These are phyloP conservation scores for Mohoua ochrocephala DNA, from an alignment of 2,113 vertebrate species.

Conservation along the genomic window DNA sequence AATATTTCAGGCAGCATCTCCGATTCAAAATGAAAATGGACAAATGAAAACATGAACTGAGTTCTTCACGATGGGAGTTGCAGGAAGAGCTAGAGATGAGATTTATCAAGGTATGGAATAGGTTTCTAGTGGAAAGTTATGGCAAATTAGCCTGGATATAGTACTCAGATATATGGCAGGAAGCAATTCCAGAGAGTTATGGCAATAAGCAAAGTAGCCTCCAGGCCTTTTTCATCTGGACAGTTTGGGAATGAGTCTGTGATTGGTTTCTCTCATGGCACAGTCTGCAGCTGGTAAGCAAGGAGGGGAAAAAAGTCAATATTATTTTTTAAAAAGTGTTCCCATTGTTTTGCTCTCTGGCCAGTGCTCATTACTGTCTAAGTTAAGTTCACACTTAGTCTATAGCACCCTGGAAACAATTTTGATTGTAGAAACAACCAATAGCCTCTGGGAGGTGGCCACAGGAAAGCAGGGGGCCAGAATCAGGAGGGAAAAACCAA, in stretches of 20 bases:
- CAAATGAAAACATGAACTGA: background rate
- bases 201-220: conserved; percentile 27
- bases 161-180: conserved; percentile 27
- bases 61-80: background rate
- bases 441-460: background rate
- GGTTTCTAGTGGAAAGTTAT: conserved; percentile 11
- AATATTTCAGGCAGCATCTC: background rate
- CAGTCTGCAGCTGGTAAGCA: background rate
- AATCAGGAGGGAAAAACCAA: background rate
- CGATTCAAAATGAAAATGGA: background rate
- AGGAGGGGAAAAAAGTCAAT: background rate
- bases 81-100: background rate
- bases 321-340: background rate
- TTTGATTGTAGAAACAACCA: background rate
- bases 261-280: conserved; percentile 10
- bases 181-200: conserved; percentile 26
- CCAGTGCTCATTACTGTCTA: background rate
- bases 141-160: conserved; percentile 46
- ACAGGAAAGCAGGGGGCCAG: background rate
- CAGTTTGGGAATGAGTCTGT: conserved; percentile 47
- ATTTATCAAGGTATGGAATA: conserved; percentile 1
- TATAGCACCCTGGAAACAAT: background rate
- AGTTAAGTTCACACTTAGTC: background rate
- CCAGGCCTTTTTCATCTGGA: conserved; percentile 35
- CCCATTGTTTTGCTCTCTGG: background rate